A percentile compares a stretch with the other conserved stretches of the same genome.
Conservation (phyloP, 1,140 invertebrate genomes). For the Halesus radiatus region DNA sequence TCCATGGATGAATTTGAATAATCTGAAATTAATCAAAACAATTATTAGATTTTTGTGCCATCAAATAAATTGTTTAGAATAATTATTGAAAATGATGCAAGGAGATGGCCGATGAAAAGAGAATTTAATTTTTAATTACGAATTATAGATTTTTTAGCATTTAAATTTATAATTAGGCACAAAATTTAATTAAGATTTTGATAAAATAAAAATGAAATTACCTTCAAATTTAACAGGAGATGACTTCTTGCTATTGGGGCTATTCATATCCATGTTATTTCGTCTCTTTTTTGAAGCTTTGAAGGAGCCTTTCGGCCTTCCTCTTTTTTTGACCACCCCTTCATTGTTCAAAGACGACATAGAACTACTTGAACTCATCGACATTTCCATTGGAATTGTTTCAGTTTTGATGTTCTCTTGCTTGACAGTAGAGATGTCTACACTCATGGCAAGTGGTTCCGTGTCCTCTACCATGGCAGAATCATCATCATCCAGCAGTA, state of each 20-base stretch:
- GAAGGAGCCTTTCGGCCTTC: constrained; percentile 37
- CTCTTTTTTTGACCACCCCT: constrained; percentile 26
- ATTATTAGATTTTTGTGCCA: no score
- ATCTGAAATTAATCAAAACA: no score
- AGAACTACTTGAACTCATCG: constrained; percentile 6
- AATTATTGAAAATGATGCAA: no score
- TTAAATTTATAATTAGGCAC: no score
- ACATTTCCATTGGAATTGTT: not conserved
- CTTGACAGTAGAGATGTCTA: not conserved
- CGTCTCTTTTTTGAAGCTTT: constrained; percentile 1
- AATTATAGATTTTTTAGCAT: no score
- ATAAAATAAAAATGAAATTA: not conserved
- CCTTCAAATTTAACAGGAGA: constrained; percentile 20
- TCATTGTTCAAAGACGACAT: not conserved
- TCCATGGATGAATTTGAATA: no score
- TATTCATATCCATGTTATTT: not conserved
- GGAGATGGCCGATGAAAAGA: no score
- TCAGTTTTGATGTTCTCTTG: not conserved
- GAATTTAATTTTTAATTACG: no score
- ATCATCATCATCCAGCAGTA: not conserved
- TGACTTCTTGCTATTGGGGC: not conserved
- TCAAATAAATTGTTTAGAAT: no score
- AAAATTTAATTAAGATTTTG: not conserved
- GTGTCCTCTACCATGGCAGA: not conserved
- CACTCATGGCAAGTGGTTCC: not conserved